phyloP scores from a whole-genome alignment of 2,888 invertebrate genomes.

The Aquatica leii region DNA sequence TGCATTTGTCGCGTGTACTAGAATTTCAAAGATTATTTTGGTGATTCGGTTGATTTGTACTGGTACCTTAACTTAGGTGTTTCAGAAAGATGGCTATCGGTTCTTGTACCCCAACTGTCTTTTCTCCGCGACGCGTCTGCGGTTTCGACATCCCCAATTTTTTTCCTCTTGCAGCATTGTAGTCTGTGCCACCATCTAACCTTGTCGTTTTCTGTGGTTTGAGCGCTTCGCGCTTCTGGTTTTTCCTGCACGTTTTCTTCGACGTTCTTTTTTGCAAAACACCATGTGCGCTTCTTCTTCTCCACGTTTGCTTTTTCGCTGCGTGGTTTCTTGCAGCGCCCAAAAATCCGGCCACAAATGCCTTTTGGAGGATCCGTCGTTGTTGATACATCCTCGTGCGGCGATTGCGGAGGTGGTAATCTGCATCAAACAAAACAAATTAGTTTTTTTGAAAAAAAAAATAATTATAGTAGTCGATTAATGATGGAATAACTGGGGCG shows the following conservation, averaged over 20 bases:
- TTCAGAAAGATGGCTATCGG: slow-evolving; percentile 66
- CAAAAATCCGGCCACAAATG: slow-evolving; percentile 18
- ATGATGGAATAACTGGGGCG: slow-evolving; percentile 22
- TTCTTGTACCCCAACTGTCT: slow-evolving; percentile 63
- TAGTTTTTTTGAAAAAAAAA: not conserved
- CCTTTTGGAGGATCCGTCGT: slow-evolving; percentile 43
- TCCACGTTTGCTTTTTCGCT: too few species aligned
- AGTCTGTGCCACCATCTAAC: slow-evolving; percentile 51
- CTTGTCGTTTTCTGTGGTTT: slow-evolving; percentile 32
- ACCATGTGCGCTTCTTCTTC: slow-evolving; percentile 47
- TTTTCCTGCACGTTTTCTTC: too few species aligned
- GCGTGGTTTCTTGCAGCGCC: too few species aligned
- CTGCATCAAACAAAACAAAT: slow-evolving; percentile 40
- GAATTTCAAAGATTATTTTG: slow-evolving; percentile 8
- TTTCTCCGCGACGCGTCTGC: slow-evolving; percentile 49
- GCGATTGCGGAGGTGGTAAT: slow-evolving; percentile 40
- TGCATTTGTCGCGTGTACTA: slow-evolving; percentile 32
- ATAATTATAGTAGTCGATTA: slow-evolving; percentile 9
- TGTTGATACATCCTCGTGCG: slow-evolving; percentile 33
- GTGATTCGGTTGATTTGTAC: not conserved
- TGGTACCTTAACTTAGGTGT: slow-evolving; percentile 56
- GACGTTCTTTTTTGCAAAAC: slow-evolving; percentile 54
- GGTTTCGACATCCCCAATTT: slow-evolving; percentile 49
- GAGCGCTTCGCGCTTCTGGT: too few species aligned
- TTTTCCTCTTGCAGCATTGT: slow-evolving; percentile 60